Evolutionary conservation across 2,797 vertebrate species (phyloP), one percentile per base, ranked within the genome.

Genomic region (Darevskia nairensis): DNA sequence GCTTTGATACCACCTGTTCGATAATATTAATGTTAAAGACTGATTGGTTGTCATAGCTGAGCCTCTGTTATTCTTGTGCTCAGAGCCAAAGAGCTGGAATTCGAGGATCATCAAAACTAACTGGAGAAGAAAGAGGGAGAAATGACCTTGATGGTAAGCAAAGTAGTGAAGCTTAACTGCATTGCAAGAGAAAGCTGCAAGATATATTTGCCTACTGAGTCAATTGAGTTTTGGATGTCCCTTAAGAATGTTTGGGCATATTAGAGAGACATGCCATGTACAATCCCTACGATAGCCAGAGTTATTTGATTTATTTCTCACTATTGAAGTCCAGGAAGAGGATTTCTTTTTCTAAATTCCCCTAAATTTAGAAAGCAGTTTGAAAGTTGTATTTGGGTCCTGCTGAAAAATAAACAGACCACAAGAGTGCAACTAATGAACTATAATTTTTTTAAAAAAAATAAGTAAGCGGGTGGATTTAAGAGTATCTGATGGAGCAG

Each of bases 71-170:
- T 68, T 15, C 76, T 93, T 91, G 27, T 80, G 25, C 82, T 8
- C 92, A 99, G 99, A 92, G 98, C 98, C 90, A 98, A 97, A 92
- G 98, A 99, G 89, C 96, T 99, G 35, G 98, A 99, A 90, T 79
- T 98, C 88, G 98, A 99, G 94, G 98, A 99, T 94, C 97, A 97
- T 13, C 98, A 99, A 95, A 98, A 98, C 94, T 97, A 96, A 85
- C 93, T 98, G 92, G 97, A 99, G 90, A 98, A 98, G 90, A 97
- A 61, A 98, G 39, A 96, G 74, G 92, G 94, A 88, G 97, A 97
- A 91, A 98, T 98, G 97, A 93, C 97, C 55, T 93, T 59, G 97
- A 98, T 41, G 98, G 98, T 99, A 94, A 96, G 97, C 89, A 17
- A 27, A 32, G 80, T 44, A 9, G 21, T 64, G 61, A 64, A 13